Base-by-base conservation (phyloP, 2,888 invertebrate species). In the Temnothorax ravouxi region DNA sequence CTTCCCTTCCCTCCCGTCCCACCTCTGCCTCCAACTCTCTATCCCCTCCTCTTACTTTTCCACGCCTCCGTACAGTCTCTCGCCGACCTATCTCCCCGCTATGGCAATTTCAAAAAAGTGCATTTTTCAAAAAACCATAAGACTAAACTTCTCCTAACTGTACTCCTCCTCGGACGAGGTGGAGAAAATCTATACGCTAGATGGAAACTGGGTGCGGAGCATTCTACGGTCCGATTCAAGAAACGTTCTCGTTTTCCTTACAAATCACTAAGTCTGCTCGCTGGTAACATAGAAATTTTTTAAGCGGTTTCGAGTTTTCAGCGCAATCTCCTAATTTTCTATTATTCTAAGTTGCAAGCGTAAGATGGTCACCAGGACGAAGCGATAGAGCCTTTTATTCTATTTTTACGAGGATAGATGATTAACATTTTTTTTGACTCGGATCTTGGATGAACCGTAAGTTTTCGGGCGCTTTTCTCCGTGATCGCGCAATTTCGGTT, bases 171-270 rank as follows among this genome's bases (percentile, higher is more conserved):
- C 84, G 87, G 90, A 91, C 90, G 90, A 71, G 79, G 59, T 34
- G 69, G 69, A 44, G 92, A 93, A 93, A 93, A 93, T 93, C 91
- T 92, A 92, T 93, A 92, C 91, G 87, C 77, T 87, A 89, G 90
- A 88, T 87, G 88, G 83, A 80, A 82, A 86, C 86, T 75, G 71
- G 71, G 54, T 75, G 77, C 83, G 62, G 74, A 54, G 67, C 84
- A 62, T 83, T 88, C 82, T 92, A 91, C 89, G 76, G 92, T 85
- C 79, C 83, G 88, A 86, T 91, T 90, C 91, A 91, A 85, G 87
- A 86, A 84, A 64, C 41, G 50, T 82, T 81, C 72, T 81, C 56
- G 56, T 15, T 83, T 81, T 61, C 50, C 11, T 18, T 44, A 50
- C 25, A 15, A 69, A 25, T 11, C 21, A 15, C 18, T 4, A 9